Base-by-base conservation (phyloP, 1,140 invertebrate species). In the Tenebrio molitor region DNA sequence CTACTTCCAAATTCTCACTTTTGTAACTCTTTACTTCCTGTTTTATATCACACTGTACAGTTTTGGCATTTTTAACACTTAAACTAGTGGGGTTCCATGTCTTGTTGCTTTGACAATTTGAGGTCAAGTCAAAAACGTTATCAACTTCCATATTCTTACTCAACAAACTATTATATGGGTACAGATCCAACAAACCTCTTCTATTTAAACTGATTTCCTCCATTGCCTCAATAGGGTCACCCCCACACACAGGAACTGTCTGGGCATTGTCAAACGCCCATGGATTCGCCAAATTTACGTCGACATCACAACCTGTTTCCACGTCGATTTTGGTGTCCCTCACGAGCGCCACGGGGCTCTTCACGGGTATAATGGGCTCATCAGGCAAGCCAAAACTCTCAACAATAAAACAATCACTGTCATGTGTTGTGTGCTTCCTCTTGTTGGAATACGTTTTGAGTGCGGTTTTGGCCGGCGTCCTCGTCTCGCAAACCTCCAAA, bases 301-400 rank as follows among this genome's bases (percentile, higher is more conserved):
- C 63, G 19, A 5, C 39, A 8, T 65, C 39, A 10, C 1, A 10
- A 5, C 3, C 16, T 8, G 39, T 12, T 7, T 65, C 63, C 1
- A 65, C n/a, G 6, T 65, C 63, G 5, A 65, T 65, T 15, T 65
- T 36, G 6, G 33, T 41, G 7, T 36, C 2, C 3, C 63, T 23
- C 33, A 19, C 7, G 6, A 41, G 7, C 10, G 16, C n/a, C 2
- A 17, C n/a, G 23, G 58, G 42, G 33, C 62, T 50, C 29, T 70
- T 67, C 8, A 76, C 29, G 15, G 76, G 76, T 33, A 76, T 46
- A 19, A 78, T 78, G 7, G 77, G 74, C 23, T 71, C 65, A 70
- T 78, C 77, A 8, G 77, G 77, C 58, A 78, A 69, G 23, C 72
- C 77, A 16, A 78, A 78, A 72, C 77, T 78, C 69, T 78, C 77